Percentiles rank a stretch among this genome's conserved stretches.
Conservation (phyloP, 2,113 vertebrate species). For the Chitala chitala region DNA sequence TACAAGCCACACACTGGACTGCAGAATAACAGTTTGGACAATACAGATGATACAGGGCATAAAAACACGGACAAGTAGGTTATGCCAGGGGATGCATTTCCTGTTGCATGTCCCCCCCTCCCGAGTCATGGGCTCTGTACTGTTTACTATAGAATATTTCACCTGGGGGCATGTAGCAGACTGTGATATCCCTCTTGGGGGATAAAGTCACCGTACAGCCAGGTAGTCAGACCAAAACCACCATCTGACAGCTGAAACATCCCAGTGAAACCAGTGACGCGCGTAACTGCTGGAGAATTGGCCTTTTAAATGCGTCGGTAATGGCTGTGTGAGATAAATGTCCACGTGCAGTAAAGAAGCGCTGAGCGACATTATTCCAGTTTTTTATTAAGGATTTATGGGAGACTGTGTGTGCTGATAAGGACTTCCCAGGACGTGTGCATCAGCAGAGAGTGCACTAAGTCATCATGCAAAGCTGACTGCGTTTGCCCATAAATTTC, state of each 20-base stretch:
- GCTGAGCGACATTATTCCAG: neutral
- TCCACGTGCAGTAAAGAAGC: neutral
- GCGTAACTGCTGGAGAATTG: slow-evolving; percentile 13
- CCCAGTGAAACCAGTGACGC: neutral
- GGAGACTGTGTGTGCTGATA: slow-evolving; percentile 28
- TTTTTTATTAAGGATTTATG: slow-evolving; percentile 21
- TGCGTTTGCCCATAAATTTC: neutral
- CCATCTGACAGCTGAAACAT: neutral
- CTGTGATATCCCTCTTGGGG: neutral
- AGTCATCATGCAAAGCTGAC: slow-evolving; percentile 10
- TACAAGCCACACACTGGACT: no score
- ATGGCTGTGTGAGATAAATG: neutral
- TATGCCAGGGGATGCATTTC: no score
- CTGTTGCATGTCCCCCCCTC: no score
- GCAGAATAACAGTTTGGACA: no score
- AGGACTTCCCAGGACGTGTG: neutral
- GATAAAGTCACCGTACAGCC: neutral
- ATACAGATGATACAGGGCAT: no score
- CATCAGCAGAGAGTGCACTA: slow-evolving; percentile 19
- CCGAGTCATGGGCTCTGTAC: no score
- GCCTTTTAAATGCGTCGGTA: slow-evolving; percentile 1
- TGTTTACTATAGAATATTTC: no score
- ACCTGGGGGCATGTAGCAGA: neutral
- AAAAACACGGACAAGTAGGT: no score
- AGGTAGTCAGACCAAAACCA: neutral